Evolutionary conservation across 1,140 invertebrate genomes (phyloP).

Genomic region (Megalopta genalis): DNA sequence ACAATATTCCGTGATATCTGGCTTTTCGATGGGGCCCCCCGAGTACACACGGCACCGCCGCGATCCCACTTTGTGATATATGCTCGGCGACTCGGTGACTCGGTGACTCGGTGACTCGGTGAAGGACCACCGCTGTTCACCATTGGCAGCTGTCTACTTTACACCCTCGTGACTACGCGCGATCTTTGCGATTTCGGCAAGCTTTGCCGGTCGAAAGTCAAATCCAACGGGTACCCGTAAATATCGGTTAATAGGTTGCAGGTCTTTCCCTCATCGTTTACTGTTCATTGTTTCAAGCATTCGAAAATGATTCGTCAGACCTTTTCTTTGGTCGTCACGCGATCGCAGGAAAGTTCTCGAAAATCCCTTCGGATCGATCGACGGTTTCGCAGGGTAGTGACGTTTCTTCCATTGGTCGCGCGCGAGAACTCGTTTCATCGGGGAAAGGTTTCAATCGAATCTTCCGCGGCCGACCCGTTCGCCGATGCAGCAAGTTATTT

Average conservation of each 20-base stretch:
- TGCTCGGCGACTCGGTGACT: constrained; percentile 9
- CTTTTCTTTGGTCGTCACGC: neutral
- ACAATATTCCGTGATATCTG: constrained; percentile 68
- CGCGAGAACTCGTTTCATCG: neutral
- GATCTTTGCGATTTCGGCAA: constrained; percentile 14
- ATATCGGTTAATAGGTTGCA: too few species aligned
- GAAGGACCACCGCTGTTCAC: constrained; percentile 39
- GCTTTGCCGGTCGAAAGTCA: too few species aligned
- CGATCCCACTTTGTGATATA: constrained; percentile 57
- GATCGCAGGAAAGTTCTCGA: neutral
- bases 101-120: neutral
- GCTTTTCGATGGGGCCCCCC: constrained; percentile 56
- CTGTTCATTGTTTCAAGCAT: neutral
- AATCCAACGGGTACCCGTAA: neutral
- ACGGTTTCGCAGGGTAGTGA: neutral
- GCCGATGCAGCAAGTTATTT: too few species aligned
- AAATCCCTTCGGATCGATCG: neutral
- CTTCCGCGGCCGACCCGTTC: neutral
- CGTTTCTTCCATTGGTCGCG: neutral
- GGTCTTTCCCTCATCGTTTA: too few species aligned
- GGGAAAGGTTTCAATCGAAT: neutral
- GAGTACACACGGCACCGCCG: constrained; percentile 29
- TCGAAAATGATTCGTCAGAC: too few species aligned
- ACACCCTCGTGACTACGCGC: constrained; percentile 25
- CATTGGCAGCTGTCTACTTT: constrained; percentile 41